Conservation (phyloP, 1,140 invertebrate species). For the Pemphigus obesinymphae region DNA sequence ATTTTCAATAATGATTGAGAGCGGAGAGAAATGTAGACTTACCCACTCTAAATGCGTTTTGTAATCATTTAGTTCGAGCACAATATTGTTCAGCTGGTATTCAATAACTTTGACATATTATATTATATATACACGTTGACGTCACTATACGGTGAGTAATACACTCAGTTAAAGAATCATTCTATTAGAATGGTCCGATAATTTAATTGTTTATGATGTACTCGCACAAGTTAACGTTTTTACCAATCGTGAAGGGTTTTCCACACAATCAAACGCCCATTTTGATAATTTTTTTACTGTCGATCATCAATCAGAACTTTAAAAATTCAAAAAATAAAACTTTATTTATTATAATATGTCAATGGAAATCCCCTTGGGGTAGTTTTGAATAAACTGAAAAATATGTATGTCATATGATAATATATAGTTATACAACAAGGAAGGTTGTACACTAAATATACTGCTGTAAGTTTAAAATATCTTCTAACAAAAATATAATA, state of each 20-base stretch:
- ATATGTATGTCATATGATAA: neutral
- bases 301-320: neutral
- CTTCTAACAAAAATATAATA: no score
- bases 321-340: neutral
- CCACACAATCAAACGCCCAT: neutral
- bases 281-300: neutral
- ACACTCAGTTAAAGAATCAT: neutral
- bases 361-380: neutral
- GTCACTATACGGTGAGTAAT: neutral
- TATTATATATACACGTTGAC: neutral
- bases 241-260: neutral
- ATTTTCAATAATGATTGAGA: slow-evolving; percentile 41
- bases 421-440: neutral
- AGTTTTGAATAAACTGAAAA: neutral
- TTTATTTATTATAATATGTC: neutral
- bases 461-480: no score
- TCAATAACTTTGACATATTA: slow-evolving; percentile 14
- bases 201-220: slow-evolving; percentile 22
- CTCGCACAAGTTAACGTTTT: neutral
- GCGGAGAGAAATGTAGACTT: neutral
- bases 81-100: slow-evolving; percentile 30
- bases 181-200: neutral
- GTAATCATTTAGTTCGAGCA: slow-evolving; percentile 23
- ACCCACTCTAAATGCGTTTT: slow-evolving; percentile 13
- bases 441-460: no score